Conservation (phyloP, 2,797 vertebrate species). For the Scolopax bukidnonensis region DNA sequence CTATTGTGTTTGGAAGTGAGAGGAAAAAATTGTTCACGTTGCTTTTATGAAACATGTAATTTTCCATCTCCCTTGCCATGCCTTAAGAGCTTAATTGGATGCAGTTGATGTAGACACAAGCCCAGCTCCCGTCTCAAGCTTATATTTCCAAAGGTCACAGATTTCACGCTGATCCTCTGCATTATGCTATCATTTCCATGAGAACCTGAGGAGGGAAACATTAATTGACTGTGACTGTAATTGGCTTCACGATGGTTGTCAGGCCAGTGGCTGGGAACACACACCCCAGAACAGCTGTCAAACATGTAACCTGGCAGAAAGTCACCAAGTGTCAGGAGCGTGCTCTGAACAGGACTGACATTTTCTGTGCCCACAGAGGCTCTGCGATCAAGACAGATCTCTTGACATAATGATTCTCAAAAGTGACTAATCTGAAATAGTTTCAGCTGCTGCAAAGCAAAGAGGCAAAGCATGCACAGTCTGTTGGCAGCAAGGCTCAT, state of each 20-base stretch:
- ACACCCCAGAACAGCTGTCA: constrained; percentile 78
- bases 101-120: neutral
- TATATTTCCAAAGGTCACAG: constrained; percentile 75
- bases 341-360: constrained; percentile 50
- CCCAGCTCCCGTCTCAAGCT: constrained; percentile 41
- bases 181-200: constrained; percentile 57
- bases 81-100: constrained; percentile 64
- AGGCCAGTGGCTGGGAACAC: constrained; percentile 68
- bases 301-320: constrained; percentile 70
- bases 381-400: constrained; percentile 26
- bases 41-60: constrained; percentile 38
- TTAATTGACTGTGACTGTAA: constrained; percentile 80
- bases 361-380: constrained; percentile 37
- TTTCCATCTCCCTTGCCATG: constrained; percentile 57
- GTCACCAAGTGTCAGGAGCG: constrained; percentile 44
- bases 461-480: neutral
- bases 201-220: constrained; percentile 72
- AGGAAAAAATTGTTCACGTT: neutral
- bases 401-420: constrained; percentile 37
- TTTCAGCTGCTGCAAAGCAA: neutral
- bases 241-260: constrained; percentile 73
- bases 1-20: constrained; percentile 22
- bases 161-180: constrained; percentile 64
- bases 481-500: neutral
- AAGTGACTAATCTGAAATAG: constrained; percentile 57